Percentiles rank a stretch among this genome's conserved stretches.
Evolutionary conservation across 2,797 vertebrate species (phyloP).

Genomic region (Moxostoma hubbsi): DNA sequence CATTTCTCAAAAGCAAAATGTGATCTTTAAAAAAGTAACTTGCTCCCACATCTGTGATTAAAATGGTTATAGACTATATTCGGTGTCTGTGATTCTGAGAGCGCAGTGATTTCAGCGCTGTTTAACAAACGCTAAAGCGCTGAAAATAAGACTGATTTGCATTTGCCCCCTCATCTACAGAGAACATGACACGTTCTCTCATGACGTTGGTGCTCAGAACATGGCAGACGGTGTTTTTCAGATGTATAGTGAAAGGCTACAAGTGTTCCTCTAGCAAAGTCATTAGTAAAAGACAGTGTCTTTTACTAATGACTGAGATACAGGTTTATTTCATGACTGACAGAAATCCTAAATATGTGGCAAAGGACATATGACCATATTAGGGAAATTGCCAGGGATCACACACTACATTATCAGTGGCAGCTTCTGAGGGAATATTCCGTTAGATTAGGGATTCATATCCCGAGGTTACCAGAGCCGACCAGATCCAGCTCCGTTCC

Average conservation of each 20-base stretch:
- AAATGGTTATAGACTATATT: slow-evolving; percentile 69
- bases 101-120: slow-evolving; percentile 19
- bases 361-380: background rate
- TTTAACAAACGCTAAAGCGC: slow-evolving; percentile 42
- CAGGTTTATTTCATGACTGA: background rate
- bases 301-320: slow-evolving; percentile 26
- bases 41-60: slow-evolving; percentile 69
- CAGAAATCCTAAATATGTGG: slow-evolving; percentile 4
- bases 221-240: slow-evolving; percentile 47
- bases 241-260: slow-evolving; percentile 34
- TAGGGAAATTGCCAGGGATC: background rate
- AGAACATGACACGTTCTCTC: slow-evolving; percentile 40
- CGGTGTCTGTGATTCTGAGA: slow-evolving; percentile 51
- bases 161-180: slow-evolving; percentile 46
- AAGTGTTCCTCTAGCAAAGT: slow-evolving; percentile 18
- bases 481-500: too few relatives aligned
- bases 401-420: background rate
- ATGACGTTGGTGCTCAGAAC: slow-evolving; percentile 31
- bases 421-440: too few relatives aligned
- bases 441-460: too few relatives aligned
- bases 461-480: too few relatives aligned
- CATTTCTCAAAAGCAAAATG: slow-evolving; percentile 57
- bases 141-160: slow-evolving; percentile 52
- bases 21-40: slow-evolving; percentile 57
- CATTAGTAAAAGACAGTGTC: too few relatives aligned